Base-by-base conservation (phyloP, 2,888 invertebrate genomes). In the Nymphalis urticae region DNA sequence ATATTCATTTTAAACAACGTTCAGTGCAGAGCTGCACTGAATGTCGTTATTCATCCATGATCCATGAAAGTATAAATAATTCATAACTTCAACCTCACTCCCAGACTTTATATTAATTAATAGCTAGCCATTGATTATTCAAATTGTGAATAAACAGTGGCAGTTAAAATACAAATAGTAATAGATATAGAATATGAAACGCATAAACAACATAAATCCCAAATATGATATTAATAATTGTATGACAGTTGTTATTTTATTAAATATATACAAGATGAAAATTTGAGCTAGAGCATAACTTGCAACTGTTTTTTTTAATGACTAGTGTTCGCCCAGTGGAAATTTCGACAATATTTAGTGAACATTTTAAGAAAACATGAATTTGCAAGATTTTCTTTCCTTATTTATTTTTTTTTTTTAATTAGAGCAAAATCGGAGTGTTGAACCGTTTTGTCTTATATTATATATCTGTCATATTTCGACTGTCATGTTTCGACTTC, bases 101-200 rank as follows among this genome's bases (percentile, higher is more conserved):
- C 85, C 82, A 79, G 73, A 76, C 71, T 72, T 62, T 73, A 62
- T 74, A 77, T 70, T 72, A 70, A 59, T 74, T 77, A 66, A 60
- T 70, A 24, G 27, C 70, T 78, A 86, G 88, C 89, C 89, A 87
- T 77, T 84, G 81, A 82, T 83, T 87, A 86, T 88, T 90, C 90
- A 83, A 80, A 75, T 76, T 73, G 79, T 84, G 89, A 90, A 91
- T 85, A 88, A 86, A 72, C 85, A 86, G 81, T 87, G 89, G 90
- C 89, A 42, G 10, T 58, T 19, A 58, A 58, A 17, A 32, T 17
- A 7, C 19, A 42, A 42, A 27, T 19, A 36, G 32, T 58, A 17
- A n/a, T 32, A 24, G n/a, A 36, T 7, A 56, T 19, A 32, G 4
- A 54, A 54, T 17, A 8, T 27, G 16, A 13, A 54, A 3, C 27